Percentiles rank a stretch among this genome's conserved stretches.
phyloP scores from a whole-genome alignment of 2,888 invertebrate species.

The Bedellia somnulentella region DNA sequence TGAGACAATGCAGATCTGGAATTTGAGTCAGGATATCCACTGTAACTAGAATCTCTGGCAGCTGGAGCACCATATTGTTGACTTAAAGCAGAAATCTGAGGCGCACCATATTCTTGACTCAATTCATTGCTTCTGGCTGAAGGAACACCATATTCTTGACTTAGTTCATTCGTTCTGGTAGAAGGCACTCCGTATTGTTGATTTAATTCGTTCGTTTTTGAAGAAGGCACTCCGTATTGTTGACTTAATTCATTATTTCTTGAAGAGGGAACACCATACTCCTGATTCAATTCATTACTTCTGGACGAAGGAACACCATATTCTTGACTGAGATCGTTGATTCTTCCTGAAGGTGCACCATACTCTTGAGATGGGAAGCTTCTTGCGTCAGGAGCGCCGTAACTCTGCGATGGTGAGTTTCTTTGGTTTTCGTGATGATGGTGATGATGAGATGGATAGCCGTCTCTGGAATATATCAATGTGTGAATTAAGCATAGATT shows the following conservation, averaged over 20 bases:
- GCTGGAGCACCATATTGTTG: conserved; percentile 10
- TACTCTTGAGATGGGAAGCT: conserved; percentile 14
- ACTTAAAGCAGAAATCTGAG: conserved; percentile 19
- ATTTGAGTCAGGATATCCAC: neutral
- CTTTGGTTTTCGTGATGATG: too few species aligned
- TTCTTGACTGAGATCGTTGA: conserved; percentile 11
- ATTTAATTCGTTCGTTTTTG: conserved; percentile 2
- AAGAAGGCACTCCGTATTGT: conserved; percentile 7
- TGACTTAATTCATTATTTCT: conserved; percentile 7
- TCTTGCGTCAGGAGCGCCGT: too few species aligned
- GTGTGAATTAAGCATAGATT: too few species aligned
- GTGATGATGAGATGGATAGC: too few species aligned
- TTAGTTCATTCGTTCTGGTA: conserved; percentile 4
- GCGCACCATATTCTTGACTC: conserved; percentile 8
- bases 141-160: conserved; percentile 15
- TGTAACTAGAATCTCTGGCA: neutral
- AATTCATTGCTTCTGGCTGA: conserved; percentile 2
- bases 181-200: conserved; percentile 2
- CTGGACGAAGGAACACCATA: conserved; percentile 17
- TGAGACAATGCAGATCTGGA: conserved; percentile 23
- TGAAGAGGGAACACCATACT: conserved; percentile 1
- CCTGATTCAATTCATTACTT: neutral
- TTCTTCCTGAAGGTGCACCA: conserved; percentile 16
- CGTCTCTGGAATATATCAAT: too few species aligned
- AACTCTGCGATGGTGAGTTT: too few species aligned